Evolutionary conservation across 2,113 vertebrate genomes (phyloP).

Genomic region (Plecturocebus donacophilus): DNA sequence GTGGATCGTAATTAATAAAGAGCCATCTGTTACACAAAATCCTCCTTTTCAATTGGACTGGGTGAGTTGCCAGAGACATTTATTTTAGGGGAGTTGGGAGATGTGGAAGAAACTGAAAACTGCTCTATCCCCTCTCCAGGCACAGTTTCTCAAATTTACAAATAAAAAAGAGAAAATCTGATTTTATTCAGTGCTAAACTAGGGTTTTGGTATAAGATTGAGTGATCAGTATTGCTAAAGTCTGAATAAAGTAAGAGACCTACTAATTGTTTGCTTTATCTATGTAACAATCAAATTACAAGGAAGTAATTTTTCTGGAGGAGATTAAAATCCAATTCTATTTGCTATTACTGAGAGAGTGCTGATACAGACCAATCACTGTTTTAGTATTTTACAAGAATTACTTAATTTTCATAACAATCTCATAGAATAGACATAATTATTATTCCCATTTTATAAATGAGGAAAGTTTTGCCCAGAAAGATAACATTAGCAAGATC

Average conservation of each 20-base stretch:
- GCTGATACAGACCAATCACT: neutral
- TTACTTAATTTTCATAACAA: neutral
- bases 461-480: neutral
- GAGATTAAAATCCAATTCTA: neutral
- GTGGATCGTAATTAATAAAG: neutral
- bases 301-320: neutral
- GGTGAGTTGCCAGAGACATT: neutral
- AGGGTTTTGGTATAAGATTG: neutral
- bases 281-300: neutral
- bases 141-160: neutral
- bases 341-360: neutral
- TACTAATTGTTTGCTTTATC: neutral
- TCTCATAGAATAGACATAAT: neutral
- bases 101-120: neutral
- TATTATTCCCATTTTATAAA: neutral
- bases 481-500: neutral
- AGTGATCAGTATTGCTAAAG: neutral
- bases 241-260: neutral
- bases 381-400: neutral
- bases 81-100: neutral
- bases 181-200: neutral
- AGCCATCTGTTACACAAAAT: neutral
- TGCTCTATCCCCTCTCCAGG: fast-evolving
- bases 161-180: neutral
- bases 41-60: neutral